A percentile compares a stretch with the other conserved stretches of the same genome.
phyloP scores from a whole-genome alignment of 53 echinoderm and acorn worm genomes.

The Echinarachnius parma region DNA sequence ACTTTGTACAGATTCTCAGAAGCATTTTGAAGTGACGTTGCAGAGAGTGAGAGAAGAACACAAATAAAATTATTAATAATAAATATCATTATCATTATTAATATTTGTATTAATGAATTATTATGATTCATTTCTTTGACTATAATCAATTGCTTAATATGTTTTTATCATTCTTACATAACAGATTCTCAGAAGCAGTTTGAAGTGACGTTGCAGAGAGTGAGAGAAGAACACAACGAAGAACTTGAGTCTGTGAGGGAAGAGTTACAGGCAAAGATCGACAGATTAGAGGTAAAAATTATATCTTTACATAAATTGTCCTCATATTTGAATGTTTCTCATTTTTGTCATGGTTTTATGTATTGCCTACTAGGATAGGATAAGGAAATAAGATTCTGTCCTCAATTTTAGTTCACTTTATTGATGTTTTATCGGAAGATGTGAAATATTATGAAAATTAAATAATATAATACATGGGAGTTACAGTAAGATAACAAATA shows the following conservation, averaged over 20 bases:
- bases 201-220: slow-evolving; percentile 39
- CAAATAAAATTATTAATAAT: too few species aligned
- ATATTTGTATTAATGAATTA: too few species aligned
- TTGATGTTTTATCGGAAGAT: too few species aligned
- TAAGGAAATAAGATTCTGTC: background rate
- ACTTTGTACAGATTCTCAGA: slow-evolving; percentile 75
- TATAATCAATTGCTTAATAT: too few species aligned
- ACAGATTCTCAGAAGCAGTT: slow-evolving; percentile 80
- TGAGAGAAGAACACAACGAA: slow-evolving; percentile 54
- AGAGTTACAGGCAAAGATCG: slow-evolving; percentile 74
- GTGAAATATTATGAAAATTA: too few species aligned
- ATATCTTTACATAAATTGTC: background rate
- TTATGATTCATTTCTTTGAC: too few species aligned
- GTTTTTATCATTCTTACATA: too few species aligned
- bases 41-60: slow-evolving; percentile 53
- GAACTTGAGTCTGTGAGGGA: slow-evolving; percentile 61
- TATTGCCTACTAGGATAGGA: background rate
- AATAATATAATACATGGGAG: too few species aligned
- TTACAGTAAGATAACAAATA: too few species aligned
- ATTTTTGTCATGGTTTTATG: background rate
- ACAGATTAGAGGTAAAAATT: slow-evolving; percentile 70
- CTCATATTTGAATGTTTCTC: background rate
- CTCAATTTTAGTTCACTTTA: too few species aligned
- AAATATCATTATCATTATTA: too few species aligned
- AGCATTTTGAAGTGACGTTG: slow-evolving; percentile 58